Conservation (phyloP, 2,888 invertebrate species). For the Synergus itoensis region DNA sequence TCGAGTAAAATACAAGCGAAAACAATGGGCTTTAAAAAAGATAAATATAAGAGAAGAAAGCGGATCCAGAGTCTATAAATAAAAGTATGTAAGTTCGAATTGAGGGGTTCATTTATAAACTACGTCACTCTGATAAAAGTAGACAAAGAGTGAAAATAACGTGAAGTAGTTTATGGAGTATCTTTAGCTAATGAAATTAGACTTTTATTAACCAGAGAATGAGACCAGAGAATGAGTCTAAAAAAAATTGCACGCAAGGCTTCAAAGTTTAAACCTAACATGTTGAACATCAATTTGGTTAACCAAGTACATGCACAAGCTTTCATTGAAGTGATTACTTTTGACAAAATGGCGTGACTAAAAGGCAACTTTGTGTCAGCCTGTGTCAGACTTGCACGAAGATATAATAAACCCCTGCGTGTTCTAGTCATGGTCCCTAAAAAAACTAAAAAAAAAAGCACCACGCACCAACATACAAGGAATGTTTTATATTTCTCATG, state of each 20-base stretch:
- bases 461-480: neutral
- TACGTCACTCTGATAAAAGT: no score
- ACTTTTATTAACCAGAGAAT: no score
- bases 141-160: no score
- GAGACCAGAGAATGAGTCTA: neutral
- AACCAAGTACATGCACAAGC: slow-evolving; percentile 19
- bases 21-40: slow-evolving; percentile 14
- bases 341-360: slow-evolving; percentile 40
- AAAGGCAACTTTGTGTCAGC: slow-evolving; percentile 26
- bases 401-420: slow-evolving; percentile 38
- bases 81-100: neutral
- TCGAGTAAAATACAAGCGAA: slow-evolving; percentile 28
- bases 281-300: slow-evolving; percentile 32
- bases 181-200: no score
- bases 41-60: slow-evolving; percentile 22
- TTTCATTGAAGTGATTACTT: slow-evolving; percentile 39
- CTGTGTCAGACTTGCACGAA: slow-evolving; percentile 17
- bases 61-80: neutral
- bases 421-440: slow-evolving; percentile 34
- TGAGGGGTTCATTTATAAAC: no score
- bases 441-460: slow-evolving; percentile 15
- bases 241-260: slow-evolving; percentile 4
- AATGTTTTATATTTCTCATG: neutral
- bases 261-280: slow-evolving; percentile 10
- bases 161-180: no score